These are phyloP conservation scores for Apodemus agrarius DNA, from an alignment of 2,797 vertebrate species.

Conservation along the genomic window DNA sequence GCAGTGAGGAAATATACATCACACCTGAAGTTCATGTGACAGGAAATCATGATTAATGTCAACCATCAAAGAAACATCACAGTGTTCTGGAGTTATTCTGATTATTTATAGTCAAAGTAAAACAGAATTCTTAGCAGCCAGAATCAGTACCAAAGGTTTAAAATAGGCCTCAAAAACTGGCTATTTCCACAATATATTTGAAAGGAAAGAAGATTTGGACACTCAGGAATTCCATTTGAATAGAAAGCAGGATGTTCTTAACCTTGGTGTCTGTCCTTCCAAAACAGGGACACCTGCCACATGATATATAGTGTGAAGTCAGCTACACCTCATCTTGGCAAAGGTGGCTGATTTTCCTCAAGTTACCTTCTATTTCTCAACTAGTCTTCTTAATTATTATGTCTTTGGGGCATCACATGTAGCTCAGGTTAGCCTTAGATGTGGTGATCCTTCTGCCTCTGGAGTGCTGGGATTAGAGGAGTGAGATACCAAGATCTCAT, in stretches of 20 bases:
- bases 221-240: neutral
- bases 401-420: neutral
- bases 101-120: constrained; percentile 38
- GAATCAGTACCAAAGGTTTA: neutral
- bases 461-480: too few species aligned
- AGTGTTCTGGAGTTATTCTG: constrained; percentile 7
- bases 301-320: neutral
- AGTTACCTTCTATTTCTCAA: neutral
- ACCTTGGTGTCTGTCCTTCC: too few species aligned
- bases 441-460: neutral
- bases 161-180: neutral
- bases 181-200: neutral
- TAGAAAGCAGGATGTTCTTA: neutral
- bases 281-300: neutral
- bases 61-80: neutral
- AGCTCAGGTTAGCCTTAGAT: neutral
- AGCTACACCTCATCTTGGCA: neutral
- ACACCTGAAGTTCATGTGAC: neutral
- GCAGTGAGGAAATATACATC: constrained; percentile 35
- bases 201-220: constrained; percentile 55
- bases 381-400: neutral
- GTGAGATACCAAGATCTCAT: too few species aligned
- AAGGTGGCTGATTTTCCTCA: neutral
- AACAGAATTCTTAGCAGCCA: neutral
- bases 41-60: neutral